These are phyloP conservation scores for Ophiothrix spiculata DNA, from an alignment of 35 echinoderm and acorn worm genomes.

Conservation along the genomic window DNA sequence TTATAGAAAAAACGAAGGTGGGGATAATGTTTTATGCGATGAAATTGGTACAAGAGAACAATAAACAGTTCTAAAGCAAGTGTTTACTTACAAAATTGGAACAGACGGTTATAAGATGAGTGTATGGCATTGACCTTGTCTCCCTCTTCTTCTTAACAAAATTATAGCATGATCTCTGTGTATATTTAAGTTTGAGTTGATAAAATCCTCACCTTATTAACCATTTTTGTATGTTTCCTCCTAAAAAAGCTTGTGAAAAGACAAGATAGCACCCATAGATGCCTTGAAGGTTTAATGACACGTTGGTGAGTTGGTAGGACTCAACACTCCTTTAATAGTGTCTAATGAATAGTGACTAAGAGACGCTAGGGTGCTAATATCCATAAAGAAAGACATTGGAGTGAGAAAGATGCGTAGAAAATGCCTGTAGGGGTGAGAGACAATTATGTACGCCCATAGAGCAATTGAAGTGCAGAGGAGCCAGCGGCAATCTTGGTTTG, in stretches of 20 bases:
- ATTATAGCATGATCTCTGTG: not conserved
- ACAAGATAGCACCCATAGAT: too few species aligned
- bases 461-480: not conserved
- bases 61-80: not conserved
- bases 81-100: not conserved
- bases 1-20: too few species aligned
- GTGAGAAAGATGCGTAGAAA: not conserved
- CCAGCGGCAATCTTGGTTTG: not conserved
- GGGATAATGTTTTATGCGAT: too few species aligned
- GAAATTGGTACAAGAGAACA: not conserved
- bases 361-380: not conserved
- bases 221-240: not conserved
- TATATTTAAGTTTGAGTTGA: not conserved
- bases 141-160: not conserved
- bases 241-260: too few species aligned
- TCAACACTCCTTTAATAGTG: not conserved
- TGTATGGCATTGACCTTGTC: not conserved
- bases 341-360: slow-evolving; percentile 13
- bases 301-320: not conserved
- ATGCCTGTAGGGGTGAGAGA: not conserved
- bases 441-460: slow-evolving; percentile 12
- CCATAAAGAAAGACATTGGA: not conserved
- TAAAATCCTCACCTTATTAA: not conserved
- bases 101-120: not conserved
- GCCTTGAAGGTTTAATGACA: not conserved